These are phyloP conservation scores for Mormoops blainvillei DNA, from an alignment of 2,113 vertebrate species.

Conservation along the genomic window DNA sequence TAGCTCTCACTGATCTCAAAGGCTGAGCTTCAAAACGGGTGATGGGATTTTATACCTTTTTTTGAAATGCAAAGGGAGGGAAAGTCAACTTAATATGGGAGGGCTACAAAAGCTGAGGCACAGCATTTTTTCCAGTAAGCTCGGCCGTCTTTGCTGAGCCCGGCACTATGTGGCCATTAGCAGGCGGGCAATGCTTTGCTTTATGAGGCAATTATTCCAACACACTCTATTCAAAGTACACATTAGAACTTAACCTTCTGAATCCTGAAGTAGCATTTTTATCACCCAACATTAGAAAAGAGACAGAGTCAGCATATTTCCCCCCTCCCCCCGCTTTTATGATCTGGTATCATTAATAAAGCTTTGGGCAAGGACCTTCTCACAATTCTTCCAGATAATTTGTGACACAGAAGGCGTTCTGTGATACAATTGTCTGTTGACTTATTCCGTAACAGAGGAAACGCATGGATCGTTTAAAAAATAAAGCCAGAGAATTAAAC, in stretches of 20 bases:
- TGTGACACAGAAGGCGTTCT: conserved; percentile 83
- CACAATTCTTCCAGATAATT: conserved; percentile 85
- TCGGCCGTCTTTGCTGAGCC: conserved; percentile 90
- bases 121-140: conserved; percentile 89
- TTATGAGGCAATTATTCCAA: conserved; percentile 95
- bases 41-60: conserved; percentile 27
- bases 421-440: conserved; percentile 86
- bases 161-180: conserved; percentile 87
- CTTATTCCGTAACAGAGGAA: conserved; percentile 79
- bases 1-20: neutral
- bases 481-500: conserved; percentile 74
- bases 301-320: conserved; percentile 87
- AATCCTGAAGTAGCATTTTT: conserved; percentile 93
- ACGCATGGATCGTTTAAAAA: conserved; percentile 58
- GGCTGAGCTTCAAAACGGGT: neutral
- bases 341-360: conserved; percentile 92
- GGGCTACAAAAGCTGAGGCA: conserved; percentile 80
- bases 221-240: conserved; percentile 93
- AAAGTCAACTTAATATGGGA: conserved; percentile 76
- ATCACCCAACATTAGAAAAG: conserved; percentile 92
- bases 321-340: conserved; percentile 82
- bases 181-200: conserved; percentile 89
- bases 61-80: conserved; percentile 43
- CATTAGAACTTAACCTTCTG: conserved; percentile 97
- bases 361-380: conserved; percentile 85